Evolutionary conservation across 1,140 invertebrate species (phyloP).

Genomic region (Orchestia grillus): DNA sequence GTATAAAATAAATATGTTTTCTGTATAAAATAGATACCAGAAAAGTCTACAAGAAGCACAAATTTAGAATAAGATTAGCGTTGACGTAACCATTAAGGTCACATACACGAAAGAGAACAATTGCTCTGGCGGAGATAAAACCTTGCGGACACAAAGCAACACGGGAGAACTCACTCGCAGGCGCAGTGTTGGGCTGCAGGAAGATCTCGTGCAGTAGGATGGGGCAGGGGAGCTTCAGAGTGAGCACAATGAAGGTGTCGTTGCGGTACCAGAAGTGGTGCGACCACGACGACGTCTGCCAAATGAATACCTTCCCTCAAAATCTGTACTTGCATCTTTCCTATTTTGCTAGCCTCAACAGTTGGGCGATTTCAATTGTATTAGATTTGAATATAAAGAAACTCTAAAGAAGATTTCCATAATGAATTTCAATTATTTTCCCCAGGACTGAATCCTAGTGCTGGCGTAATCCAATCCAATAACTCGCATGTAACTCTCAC

Average conservation of each 20-base stretch:
- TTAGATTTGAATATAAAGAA: not conserved
- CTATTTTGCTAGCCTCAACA: not conserved
- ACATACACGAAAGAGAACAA: not conserved
- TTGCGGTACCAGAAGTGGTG: conserved; percentile 91
- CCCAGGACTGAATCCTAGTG: not conserved
- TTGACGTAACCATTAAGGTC: too few relatives aligned
- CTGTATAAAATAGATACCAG: not conserved
- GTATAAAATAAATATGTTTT: too few relatives aligned
- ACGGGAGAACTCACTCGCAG: not conserved
- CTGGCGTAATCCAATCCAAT: not conserved
- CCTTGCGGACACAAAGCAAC: not conserved
- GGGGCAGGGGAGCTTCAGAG: conserved; percentile 89
- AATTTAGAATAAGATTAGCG: too few relatives aligned
- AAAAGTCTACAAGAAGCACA: too few relatives aligned
- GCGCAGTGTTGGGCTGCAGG: conserved; percentile 83
- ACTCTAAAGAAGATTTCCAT: not conserved
- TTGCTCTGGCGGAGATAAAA: not conserved
- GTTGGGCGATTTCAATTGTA: not conserved
- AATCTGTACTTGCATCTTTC: not conserved
- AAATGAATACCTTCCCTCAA: not conserved
- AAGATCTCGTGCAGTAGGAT: conserved; percentile 89
- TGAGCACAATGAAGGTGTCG: conserved; percentile 88
- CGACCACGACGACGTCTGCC: conserved; percentile 84
- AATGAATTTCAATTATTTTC: not conserved
- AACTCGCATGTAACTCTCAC: not conserved